Evolutionary conservation across 2,888 invertebrate species (phyloP), one percentile per base, ranked within the genome.

Genomic region (Chironomus riparius): DNA sequence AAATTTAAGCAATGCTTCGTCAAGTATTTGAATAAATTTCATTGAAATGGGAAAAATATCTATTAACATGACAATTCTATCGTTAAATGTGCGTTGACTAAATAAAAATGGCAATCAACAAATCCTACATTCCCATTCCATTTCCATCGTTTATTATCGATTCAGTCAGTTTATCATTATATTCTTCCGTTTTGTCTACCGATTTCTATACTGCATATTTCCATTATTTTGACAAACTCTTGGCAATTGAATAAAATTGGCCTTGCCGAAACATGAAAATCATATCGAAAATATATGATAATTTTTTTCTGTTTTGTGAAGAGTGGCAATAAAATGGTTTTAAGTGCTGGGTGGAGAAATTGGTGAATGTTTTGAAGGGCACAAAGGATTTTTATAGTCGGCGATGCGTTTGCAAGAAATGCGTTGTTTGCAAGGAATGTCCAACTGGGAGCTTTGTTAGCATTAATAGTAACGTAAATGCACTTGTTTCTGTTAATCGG

Each of bases 11-110:
- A 15, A 56, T 56, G 15, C 56, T 56, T 56, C 38, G 56, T 56
- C 7, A 15, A 56, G 56, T 56, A 56, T 56, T 18, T 56, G 56
- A 56, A 56, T 56, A 56, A 56, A 56, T 56, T 56, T 56, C 18
- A 56, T 56, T 56, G 56, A 56, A 56, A 56, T 56, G 65, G 21
- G 21, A 22, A 24, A 65, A 24, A 65, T 24, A 21, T 65, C 65
- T 24, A 65, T 65, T 65, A 65, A 65, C 65, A 65, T 65, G 65
- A 65, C 65, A 65, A 65, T 65, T 65, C 65, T 65, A 65, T 65
- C 13, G 56, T 18, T 56, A 18, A 56, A 56, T 56, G 56, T 56
- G 56, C 56, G 18, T 18, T 6, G 56, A 56, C 56, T 56, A 56
- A 56, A 56, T 56, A 56, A 38, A 56, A 56, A 15, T 56, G 56